Conservation (phyloP, 2,797 vertebrate genomes). For the Leptoclinus maculatus region DNA sequence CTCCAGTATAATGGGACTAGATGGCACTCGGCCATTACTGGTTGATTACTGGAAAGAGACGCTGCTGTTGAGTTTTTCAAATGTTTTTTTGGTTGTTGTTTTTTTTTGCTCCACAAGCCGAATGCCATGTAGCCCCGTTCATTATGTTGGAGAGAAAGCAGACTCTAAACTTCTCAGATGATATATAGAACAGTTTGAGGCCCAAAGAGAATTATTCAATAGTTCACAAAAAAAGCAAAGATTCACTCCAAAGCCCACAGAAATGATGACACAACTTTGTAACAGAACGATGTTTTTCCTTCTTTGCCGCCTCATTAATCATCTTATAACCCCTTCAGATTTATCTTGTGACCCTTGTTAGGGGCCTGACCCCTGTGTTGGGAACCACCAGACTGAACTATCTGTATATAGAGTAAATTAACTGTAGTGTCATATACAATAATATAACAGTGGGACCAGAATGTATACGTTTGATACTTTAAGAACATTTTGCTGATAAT, state of each 20-base stretch:
- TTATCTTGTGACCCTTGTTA: background rate
- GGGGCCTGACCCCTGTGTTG: background rate
- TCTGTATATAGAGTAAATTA: background rate
- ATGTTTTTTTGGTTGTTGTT: too few relatives aligned
- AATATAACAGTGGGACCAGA: background rate
- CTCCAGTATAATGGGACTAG: background rate
- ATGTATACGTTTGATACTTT: background rate
- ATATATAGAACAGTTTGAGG: background rate
- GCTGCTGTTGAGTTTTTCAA: background rate
- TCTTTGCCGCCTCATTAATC: conserved; percentile 1
- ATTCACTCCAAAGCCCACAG: background rate
- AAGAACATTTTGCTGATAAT: background rate
- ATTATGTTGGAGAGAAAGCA: too few relatives aligned
- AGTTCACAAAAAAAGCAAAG: background rate
- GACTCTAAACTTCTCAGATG: background rate
- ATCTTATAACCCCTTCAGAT: background rate
- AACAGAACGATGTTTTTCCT: background rate
- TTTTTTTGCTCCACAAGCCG: too few relatives aligned
- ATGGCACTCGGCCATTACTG: background rate
- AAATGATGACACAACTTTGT: background rate
- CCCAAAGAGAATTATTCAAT: background rate
- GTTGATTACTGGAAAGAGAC: background rate
- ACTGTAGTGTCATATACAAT: background rate
- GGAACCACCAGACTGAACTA: background rate
- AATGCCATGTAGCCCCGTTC: too few relatives aligned